Evolutionary conservation across 1,140 invertebrate species (phyloP).

Genomic region (Aphaenogaster floridana): DNA sequence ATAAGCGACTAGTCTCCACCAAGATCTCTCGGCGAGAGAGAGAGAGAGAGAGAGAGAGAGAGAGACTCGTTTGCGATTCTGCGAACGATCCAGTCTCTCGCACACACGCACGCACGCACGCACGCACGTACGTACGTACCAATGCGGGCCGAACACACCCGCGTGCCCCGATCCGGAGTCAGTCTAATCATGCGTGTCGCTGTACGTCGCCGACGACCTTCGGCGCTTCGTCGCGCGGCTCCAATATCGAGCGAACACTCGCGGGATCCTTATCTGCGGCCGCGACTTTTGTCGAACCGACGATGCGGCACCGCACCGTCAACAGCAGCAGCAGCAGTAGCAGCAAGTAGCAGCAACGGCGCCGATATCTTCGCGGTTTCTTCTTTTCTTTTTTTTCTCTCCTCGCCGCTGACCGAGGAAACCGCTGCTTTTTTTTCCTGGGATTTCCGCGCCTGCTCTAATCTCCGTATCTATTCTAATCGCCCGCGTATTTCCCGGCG

Average conservation of each 20-base stretch:
- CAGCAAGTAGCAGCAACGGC: background rate
- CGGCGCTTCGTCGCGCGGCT: conserved; percentile 4
- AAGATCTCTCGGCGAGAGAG: background rate
- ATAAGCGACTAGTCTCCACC: conserved; percentile 13
- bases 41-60: background rate
- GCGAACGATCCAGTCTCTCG: conserved; percentile 29
- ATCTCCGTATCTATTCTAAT: conserved; percentile 13
- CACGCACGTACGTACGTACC: background rate
- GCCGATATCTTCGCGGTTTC: background rate
- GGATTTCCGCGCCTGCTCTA: conserved; percentile 33
- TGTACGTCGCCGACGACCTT: conserved; percentile 34
- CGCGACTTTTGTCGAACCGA: conserved; percentile 37
- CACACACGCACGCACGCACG: background rate
- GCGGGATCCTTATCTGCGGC: conserved; percentile 53
- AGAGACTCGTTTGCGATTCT: conserved; percentile 41
- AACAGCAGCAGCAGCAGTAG: background rate
- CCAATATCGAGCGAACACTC: conserved; percentile 49
- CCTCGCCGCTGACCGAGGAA: background rate
- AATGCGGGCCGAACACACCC: conserved; percentile 10
- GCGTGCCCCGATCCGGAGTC: conserved; percentile 22
- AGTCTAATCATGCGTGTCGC: conserved; percentile 37
- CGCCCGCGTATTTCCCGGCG: conserved; percentile 47
- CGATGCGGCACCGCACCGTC: background rate
- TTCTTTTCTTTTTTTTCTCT: background rate
- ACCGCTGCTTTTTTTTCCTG: background rate